phyloP scores from a whole-genome alignment of 2,113 vertebrate species.

The Mustela nigripes region DNA sequence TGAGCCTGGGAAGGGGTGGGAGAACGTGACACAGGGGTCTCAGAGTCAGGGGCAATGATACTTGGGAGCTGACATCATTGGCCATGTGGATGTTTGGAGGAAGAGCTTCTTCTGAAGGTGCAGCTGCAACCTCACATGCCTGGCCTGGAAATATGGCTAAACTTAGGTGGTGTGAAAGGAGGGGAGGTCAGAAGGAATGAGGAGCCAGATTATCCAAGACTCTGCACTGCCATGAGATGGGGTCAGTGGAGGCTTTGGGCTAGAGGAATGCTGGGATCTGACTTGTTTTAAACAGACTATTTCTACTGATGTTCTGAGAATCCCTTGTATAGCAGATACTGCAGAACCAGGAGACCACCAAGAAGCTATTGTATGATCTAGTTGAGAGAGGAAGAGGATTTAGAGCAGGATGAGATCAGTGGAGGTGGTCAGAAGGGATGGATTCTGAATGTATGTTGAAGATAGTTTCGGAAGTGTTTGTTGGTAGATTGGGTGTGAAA shows the following conservation, averaged over 20 bases:
- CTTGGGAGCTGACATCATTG: fast-evolving
- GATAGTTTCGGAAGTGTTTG: background rate
- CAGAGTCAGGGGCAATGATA: background rate
- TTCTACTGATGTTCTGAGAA: background rate
- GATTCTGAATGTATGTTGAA: background rate
- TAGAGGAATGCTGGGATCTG: background rate
- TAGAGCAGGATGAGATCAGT: fast-evolving
- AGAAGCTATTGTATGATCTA: background rate
- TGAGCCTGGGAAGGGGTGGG: background rate
- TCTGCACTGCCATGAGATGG: background rate
- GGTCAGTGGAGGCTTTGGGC: background rate
- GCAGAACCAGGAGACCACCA: background rate
- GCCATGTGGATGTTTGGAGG: background rate
- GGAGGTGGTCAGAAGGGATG: background rate
- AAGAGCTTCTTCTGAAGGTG: background rate
- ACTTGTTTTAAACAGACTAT: background rate
- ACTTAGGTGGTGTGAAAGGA: background rate
- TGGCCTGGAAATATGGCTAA: fast-evolving
- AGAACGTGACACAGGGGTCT: background rate
- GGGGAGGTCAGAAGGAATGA: background rate
- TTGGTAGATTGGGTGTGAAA: background rate
- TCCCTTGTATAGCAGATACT: fast-evolving
- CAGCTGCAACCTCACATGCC: background rate
- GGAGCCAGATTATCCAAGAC: background rate
- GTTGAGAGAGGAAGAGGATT: background rate